Percentiles rank a stretch among this genome's conserved stretches.
These are phyloP conservation scores for Metalampra italica DNA, from an alignment of 2,888 invertebrate genomes.

Conservation along the genomic window DNA sequence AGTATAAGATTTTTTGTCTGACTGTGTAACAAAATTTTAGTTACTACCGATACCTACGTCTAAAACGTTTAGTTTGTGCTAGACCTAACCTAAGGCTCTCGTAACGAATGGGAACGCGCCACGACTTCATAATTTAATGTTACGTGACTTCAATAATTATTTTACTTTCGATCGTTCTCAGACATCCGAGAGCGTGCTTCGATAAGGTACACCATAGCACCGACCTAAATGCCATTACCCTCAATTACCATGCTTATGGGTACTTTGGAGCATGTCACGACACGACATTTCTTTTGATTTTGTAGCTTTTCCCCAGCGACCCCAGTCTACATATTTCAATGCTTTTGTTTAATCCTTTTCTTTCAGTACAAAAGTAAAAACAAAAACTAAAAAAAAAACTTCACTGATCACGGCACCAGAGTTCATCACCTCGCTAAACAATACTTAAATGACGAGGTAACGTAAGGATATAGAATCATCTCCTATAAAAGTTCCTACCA, in stretches of 20 bases:
- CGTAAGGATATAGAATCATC: neutral
- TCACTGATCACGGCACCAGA: no score
- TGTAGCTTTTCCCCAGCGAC: neutral
- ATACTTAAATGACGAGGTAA: neutral
- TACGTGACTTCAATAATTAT: constrained; percentile 58
- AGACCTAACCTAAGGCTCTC: constrained; percentile 24
- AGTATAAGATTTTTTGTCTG: no score
- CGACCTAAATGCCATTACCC: constrained; percentile 9
- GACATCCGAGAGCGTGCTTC: constrained; percentile 13
- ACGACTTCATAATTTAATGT: constrained; percentile 47
- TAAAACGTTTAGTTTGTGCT: neutral
- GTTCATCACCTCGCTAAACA: no score
- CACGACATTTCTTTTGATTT: constrained; percentile 4
- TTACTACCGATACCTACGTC: no score
- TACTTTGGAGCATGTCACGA: constrained; percentile 7
- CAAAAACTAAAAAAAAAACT: no score
- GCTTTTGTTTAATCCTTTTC: no score
- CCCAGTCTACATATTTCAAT: no score
- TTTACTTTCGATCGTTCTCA: constrained; percentile 37
- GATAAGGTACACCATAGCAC: constrained; percentile 1
- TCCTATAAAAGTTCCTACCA: no score
- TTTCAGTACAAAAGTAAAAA: no score
- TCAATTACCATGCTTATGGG: constrained; percentile 2
- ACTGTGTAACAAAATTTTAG: neutral
- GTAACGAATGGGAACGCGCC: constrained; percentile 44